Evolutionary conservation across 2,113 vertebrate species (phyloP), one percentile per base, ranked within the genome.

Genomic region (Rhynchopsitta pachyrhyncha): DNA sequence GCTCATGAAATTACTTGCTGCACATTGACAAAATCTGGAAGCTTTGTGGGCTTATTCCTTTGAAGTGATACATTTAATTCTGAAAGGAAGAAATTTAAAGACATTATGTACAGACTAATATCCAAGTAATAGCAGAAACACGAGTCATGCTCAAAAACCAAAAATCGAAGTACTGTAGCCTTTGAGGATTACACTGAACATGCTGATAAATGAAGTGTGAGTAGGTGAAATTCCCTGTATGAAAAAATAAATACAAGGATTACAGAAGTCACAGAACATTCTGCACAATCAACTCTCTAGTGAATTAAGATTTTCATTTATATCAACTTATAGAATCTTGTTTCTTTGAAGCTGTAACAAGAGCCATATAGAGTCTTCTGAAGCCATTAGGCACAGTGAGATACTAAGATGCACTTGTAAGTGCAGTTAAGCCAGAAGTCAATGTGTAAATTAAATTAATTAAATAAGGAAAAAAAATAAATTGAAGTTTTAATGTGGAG

Each of bases 1-100:
- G 66, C 37, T 91, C 67, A 82, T 76, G 7, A 96, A 92, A 95
- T 92, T 96, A 82, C 57, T 94, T 79, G n/a, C 73, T 91, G 41
- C 83, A 89, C 23, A 50, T 17, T 66, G 66, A 71, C 52, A 91
- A 95, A 89, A 84, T 75, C 53, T 47, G 53, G 22, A 94, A 86
- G 41, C 70, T 70, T 74, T 82, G 14, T 82, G 74, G 91, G 86
- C 77, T 94, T 93, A 20, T 86, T 96, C 23, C 53, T 76, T 89
- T 92, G 49, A 92, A 96, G 91, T 76, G 2, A 79, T 69, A 68
- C 13, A 86, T 73, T 57, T n/a, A 29, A 62, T 86, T 90, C 77
- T 89, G 73, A 88, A 42, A 82, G 31, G 73, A 88, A 78, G 49
- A 92, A 84, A 79, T 80, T 37, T 69, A 76, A 91, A 89, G 52